Conservation (phyloP, 2,888 invertebrate genomes). For the Synanthedon vespiformis region DNA sequence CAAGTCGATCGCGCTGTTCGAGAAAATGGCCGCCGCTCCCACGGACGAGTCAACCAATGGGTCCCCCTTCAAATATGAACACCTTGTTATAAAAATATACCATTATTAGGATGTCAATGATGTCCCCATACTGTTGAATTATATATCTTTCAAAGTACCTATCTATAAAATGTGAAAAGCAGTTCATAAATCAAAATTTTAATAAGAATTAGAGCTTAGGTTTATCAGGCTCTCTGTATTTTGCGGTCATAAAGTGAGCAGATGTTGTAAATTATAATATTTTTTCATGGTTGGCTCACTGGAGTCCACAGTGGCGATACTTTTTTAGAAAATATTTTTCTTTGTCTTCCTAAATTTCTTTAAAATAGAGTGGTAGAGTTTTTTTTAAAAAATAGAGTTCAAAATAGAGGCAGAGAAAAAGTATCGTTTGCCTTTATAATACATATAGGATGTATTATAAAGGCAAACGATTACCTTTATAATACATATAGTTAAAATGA, state of each 20-base stretch:
- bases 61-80: constrained; percentile 25
- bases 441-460: no score
- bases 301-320: no score
- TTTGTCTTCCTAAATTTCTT: no score
- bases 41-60: constrained; percentile 71
- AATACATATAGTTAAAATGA: constrained; percentile 12
- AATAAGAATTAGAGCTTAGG: background rate
- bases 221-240: no score
- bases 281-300: no score
- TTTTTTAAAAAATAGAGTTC: background rate
- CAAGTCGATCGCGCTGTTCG: constrained; percentile 87
- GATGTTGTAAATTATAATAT: no score
- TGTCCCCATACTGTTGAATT: background rate
- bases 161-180: background rate
- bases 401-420: constrained; percentile 1
- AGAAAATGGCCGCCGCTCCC: constrained; percentile 82
- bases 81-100: background rate
- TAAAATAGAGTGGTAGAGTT: no score
- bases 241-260: no score
- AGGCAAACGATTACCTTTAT: constrained; percentile 1
- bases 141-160: no score
- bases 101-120: background rate
- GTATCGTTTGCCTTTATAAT: constrained; percentile 1
- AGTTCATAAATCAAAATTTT: background rate
- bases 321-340: no score